A percentile compares a stretch with the other conserved stretches of the same genome.
These are phyloP conservation scores for Ennomos quercinarius DNA, from an alignment of 2,888 invertebrate species.

Conservation along the genomic window DNA sequence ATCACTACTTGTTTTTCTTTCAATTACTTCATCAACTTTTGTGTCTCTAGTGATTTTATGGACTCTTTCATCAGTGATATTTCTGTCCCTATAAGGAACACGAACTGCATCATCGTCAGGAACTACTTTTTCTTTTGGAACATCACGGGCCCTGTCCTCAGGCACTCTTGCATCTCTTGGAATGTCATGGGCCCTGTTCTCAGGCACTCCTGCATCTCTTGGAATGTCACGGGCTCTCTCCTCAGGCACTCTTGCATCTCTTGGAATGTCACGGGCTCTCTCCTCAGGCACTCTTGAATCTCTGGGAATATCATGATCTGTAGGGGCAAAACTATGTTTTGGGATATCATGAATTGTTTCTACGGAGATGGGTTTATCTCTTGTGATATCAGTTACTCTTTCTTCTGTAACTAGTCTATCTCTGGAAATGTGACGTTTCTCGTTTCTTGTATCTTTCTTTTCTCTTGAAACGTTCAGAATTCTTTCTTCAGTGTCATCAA, in stretches of 20 bases:
- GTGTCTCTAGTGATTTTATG: constrained; percentile 55
- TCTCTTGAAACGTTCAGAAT: constrained; percentile 51
- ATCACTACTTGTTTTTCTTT: constrained; percentile 65
- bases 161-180: constrained; percentile 2
- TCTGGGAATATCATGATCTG: not conserved
- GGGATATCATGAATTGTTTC: constrained; percentile 5
- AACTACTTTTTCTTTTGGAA: constrained; percentile 1
- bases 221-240: not conserved
- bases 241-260: constrained; percentile 3
- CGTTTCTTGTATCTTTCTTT: constrained; percentile 43
- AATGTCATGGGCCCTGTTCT: not conserved
- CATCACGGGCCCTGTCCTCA: not conserved
- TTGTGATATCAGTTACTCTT: not conserved
- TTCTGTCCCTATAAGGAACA: constrained; percentile 29
- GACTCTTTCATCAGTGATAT: constrained; percentile 51
- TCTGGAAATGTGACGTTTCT: constrained; percentile 11
- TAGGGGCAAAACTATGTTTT: constrained; percentile 1
- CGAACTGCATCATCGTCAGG: constrained; percentile 3
- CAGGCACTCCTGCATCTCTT: not conserved
- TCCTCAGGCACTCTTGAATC: not conserved
- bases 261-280: not conserved
- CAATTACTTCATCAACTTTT: constrained; percentile 58
- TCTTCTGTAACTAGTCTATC: not conserved
- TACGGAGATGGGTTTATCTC: constrained; percentile 5
- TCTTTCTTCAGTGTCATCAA: constrained; percentile 41